Evolutionary conservation across 2,113 vertebrate genomes (phyloP), one percentile per base, ranked within the genome.

Genomic region (Odontophorus gujanensis): DNA sequence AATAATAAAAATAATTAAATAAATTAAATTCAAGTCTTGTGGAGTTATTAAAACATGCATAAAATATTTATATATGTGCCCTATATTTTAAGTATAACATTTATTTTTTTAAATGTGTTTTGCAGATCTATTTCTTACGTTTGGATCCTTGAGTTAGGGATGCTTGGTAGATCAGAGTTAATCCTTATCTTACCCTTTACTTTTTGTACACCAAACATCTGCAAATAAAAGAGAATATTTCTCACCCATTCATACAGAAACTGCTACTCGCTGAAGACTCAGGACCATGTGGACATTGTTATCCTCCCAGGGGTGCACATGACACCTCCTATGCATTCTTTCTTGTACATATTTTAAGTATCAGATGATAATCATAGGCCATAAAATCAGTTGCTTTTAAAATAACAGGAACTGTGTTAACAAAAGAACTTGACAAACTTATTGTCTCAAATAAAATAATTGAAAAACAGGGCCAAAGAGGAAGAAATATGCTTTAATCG

Each of bases 401-500:
- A 96, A 96, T 91, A 95, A 83, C 92, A 96, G 95, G 96, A 96
- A 96, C 84, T 95, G 45, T 83, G 78, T 83, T 91, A 95, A 96
- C 95, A 96, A 96, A 95, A 89, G 89, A 87, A 83, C 92, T 82
- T 87, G 53, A 63, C 81, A 85, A 95, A 96, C 72, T 62, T 94
- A 96, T 95, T 96, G 95, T 95, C 59, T 92, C 26, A 80, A 55
- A 93, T 96, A 89, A 96, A 94, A 93, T 92, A 96, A 93, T 96
- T 92, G 85, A 85, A 91, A 91, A 88, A 91, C 76, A 74, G 38
- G 50, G 25, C 72, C 91, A 97, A 97, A 92, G 91, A 87, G 91
- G 94, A 97, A 92, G 63, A 97, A 96, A 95, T 97, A 95, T 83
- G 92, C 97, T 96, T 97, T 97, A 96, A 97, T 98, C 13, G 90